Evolutionary conservation across 2,797 vertebrate species (phyloP).

Genomic region (Sus cebifrons): DNA sequence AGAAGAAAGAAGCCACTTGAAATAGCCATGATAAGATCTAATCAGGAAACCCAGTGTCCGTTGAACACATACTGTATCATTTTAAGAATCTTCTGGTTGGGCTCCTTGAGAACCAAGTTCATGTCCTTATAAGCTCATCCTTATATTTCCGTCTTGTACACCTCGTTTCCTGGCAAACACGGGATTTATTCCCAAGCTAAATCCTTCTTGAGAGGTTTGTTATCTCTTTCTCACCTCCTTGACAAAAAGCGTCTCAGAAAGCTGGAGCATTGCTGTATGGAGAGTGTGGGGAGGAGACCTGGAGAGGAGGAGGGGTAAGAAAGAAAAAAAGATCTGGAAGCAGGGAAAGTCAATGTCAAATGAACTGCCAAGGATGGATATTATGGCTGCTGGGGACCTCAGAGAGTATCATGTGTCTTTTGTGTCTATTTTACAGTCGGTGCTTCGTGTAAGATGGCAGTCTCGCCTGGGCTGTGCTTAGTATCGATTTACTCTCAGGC

Average conservation of each 20-base stretch:
- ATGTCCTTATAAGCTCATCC: slow-evolving; percentile 88
- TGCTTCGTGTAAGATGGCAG: slow-evolving; percentile 92
- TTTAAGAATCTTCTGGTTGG: slow-evolving; percentile 90
- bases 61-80: slow-evolving; percentile 90
- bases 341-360: slow-evolving; percentile 96
- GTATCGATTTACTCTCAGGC: slow-evolving; percentile 91
- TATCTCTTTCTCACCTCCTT: slow-evolving; percentile 94
- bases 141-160: slow-evolving; percentile 92
- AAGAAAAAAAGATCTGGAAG: slow-evolving; percentile 91
- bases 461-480: slow-evolving; percentile 89
- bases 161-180: slow-evolving; percentile 93
- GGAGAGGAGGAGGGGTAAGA: slow-evolving; percentile 88
- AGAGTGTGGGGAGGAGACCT: slow-evolving; percentile 85
- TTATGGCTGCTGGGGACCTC: slow-evolving; percentile 95
- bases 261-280: slow-evolving; percentile 92
- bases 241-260: slow-evolving; percentile 92
- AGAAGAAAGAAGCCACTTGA: slow-evolving; percentile 90
- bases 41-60: slow-evolving; percentile 91
- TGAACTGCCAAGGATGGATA: slow-evolving; percentile 95
- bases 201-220: slow-evolving; percentile 95
- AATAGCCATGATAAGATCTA: slow-evolving; percentile 92
- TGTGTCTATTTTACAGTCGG: slow-evolving; percentile 93
- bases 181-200: slow-evolving; percentile 94
- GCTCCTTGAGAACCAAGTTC: slow-evolving; percentile 91
- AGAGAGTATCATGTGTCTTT: slow-evolving; percentile 93